These are phyloP conservation scores for Galago senegalensis DNA, from an alignment of 2,797 vertebrate genomes.

Conservation along the genomic window DNA sequence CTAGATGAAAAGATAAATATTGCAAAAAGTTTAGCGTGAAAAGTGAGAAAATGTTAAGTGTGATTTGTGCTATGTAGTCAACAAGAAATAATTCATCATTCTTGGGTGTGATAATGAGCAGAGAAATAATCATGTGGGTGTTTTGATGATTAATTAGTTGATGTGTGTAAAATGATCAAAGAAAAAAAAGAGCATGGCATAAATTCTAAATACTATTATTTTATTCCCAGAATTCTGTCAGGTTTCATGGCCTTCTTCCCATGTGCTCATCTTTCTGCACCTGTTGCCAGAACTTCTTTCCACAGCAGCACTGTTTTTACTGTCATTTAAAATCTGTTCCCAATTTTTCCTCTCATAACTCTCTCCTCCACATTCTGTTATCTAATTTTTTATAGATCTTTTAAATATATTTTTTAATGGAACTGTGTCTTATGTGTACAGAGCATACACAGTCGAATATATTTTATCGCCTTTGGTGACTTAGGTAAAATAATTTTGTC, in stretches of 20 bases:
- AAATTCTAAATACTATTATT: conserved; percentile 81
- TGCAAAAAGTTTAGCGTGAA: conserved; percentile 59
- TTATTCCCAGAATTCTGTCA: conserved; percentile 75
- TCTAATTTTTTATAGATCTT: not conserved
- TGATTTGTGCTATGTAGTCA: conserved; percentile 67
- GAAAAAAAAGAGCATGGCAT: conserved; percentile 64
- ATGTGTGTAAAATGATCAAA: conserved; percentile 78
- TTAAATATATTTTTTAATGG: conserved; percentile 1
- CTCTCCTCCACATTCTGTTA: conserved; percentile 8
- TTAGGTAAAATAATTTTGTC: conserved; percentile 53
- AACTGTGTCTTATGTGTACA: not conserved
- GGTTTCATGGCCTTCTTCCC: conserved; percentile 71
- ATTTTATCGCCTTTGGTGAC: conserved; percentile 5
- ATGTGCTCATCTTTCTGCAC: conserved; percentile 66
- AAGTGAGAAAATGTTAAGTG: conserved; percentile 50
- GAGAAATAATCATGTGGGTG: conserved; percentile 79
- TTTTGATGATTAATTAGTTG: conserved; percentile 82
- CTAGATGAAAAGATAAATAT: conserved; percentile 61
- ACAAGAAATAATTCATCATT: conserved; percentile 70
- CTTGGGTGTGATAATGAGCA: conserved; percentile 72
- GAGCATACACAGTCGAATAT: not conserved
- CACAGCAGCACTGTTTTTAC: conserved; percentile 43
- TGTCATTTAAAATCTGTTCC: conserved; percentile 62
- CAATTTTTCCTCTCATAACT: not conserved
- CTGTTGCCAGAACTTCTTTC: conserved; percentile 63